Conservation (phyloP, 2,888 invertebrate species). For the Escarpia spicata region DNA sequence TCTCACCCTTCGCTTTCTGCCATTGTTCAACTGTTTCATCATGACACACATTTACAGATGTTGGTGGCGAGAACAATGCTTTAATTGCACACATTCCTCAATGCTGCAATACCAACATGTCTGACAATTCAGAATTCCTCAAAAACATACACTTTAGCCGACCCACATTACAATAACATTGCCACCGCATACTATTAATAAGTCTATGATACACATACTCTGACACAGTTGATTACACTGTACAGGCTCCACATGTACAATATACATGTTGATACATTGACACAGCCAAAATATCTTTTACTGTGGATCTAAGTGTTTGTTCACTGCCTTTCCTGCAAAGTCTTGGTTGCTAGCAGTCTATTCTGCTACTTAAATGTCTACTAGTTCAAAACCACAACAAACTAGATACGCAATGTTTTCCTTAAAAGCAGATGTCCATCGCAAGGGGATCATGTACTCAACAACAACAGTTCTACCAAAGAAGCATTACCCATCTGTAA, state of each 20-base stretch:
- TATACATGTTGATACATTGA: not conserved
- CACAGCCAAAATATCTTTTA: not conserved
- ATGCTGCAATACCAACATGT: no score
- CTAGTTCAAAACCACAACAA: not conserved
- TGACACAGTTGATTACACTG: not conserved
- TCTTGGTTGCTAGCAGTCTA: not conserved
- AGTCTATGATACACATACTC: not conserved
- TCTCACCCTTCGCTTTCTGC: not conserved
- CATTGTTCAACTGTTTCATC: not conserved
- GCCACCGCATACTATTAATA: not conserved
- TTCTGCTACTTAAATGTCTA: not conserved
- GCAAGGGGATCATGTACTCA: not conserved
- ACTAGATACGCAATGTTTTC: not conserved
- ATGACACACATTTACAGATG: not conserved
- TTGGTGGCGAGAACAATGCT: not conserved
- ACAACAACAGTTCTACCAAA: not conserved
- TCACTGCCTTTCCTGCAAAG: not conserved
- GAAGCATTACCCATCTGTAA: not conserved
- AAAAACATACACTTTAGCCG: no score
- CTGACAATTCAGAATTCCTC: no score
- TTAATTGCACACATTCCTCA: no score
- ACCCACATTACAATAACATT: not conserved
- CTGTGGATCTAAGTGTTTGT: not conserved
- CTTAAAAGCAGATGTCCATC: not conserved
- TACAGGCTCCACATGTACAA: not conserved